phyloP scores from a whole-genome alignment of 2,888 invertebrate genomes.

The Eupithecia tripunctaria region DNA sequence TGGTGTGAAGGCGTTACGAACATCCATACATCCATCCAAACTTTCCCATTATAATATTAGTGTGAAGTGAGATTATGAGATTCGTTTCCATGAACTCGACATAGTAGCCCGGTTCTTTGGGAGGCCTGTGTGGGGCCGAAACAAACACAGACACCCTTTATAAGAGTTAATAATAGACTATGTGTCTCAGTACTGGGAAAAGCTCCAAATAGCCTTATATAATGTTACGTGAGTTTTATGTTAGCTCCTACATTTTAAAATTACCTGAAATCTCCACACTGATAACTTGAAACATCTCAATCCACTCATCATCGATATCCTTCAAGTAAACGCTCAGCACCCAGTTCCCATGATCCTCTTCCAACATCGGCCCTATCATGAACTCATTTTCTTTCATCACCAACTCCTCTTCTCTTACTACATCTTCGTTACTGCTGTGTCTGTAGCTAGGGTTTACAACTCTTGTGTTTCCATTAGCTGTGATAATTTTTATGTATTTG shows the following conservation, averaged over 20 bases:
- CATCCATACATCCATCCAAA: too few species aligned
- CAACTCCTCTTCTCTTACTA: constrained; percentile 42
- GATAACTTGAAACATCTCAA: constrained; percentile 70
- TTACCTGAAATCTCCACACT: constrained; percentile 67
- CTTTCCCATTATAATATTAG: too few species aligned
- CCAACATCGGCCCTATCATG: constrained; percentile 65
- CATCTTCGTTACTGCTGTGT: constrained; percentile 16
- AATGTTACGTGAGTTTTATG: too few species aligned
- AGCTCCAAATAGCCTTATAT: too few species aligned
- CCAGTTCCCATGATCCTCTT: constrained; percentile 74
- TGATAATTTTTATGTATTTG: constrained; percentile 34
- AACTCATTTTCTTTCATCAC: constrained; percentile 59
- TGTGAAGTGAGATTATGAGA: too few species aligned
- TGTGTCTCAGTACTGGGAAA: too few species aligned
- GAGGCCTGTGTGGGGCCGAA: too few species aligned
- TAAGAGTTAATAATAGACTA: too few species aligned
- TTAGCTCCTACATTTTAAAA: background rate
- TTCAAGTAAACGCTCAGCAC: constrained; percentile 62
- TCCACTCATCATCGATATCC: constrained; percentile 55
- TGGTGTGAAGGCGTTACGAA: too few species aligned
- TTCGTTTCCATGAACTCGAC: too few species aligned
- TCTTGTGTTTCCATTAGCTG: constrained; percentile 39
- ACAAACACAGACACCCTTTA: too few species aligned
- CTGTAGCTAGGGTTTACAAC: constrained; percentile 48
- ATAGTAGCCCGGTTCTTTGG: too few species aligned